Percentiles rank a stretch among this genome's conserved stretches.
Evolutionary conservation across 1,140 invertebrate genomes (phyloP).

Genomic region (Apis dorsata): DNA sequence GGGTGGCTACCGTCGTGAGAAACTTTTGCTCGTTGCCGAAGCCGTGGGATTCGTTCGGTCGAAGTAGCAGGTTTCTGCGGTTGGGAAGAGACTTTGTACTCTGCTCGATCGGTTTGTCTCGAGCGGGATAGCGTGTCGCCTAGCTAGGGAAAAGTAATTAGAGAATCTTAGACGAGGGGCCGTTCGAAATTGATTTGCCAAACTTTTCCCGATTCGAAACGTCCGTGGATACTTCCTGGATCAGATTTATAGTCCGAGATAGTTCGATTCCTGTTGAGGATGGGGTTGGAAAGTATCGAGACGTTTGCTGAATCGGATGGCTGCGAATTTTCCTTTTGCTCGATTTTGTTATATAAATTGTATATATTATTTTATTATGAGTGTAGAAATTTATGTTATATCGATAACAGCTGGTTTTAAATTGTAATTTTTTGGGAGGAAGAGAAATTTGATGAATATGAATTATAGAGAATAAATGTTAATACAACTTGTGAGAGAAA

Average conservation of each 20-base stretch:
- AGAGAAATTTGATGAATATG: no score
- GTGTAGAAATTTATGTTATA: no score
- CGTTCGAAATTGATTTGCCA: conserved; percentile 4
- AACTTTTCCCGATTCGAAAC: neutral
- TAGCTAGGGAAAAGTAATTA: neutral
- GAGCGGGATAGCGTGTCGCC: neutral
- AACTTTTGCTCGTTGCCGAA: conserved; percentile 13
- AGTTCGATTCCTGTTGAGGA: neutral
- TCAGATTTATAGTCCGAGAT: neutral
- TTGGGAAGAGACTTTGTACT: neutral
- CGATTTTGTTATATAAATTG: no score
- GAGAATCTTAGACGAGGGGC: no score
- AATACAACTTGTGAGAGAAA: no score
- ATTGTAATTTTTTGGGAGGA: no score
- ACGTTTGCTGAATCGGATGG: no score
- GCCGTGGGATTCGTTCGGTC: neutral
- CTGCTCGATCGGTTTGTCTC: neutral
- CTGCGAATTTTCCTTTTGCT: no score
- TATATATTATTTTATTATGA: no score
- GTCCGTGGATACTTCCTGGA: neutral
- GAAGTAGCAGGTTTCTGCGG: neutral
- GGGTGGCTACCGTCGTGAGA: neutral
- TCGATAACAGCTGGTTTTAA: no score
- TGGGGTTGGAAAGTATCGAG: no score
- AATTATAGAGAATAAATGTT: no score